Conservation (phyloP, 2,113 vertebrate species). For the Lophura nycthemera region DNA sequence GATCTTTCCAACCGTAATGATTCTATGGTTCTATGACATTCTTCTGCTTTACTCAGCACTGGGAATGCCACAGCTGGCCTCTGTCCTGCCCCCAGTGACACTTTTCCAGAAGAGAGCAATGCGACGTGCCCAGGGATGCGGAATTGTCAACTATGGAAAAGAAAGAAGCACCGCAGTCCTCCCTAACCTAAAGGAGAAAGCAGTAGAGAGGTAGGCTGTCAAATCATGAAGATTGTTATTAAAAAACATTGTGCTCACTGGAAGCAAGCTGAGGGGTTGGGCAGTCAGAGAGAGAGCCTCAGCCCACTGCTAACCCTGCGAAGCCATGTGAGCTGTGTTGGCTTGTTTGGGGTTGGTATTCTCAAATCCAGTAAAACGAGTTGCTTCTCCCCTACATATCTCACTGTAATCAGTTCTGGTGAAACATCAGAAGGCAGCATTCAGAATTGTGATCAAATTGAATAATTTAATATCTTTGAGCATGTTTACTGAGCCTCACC, state of each 20-base stretch:
- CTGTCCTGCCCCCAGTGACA: fast-evolving
- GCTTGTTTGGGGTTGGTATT: not conserved
- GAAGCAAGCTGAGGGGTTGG: not conserved
- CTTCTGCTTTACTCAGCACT: not conserved
- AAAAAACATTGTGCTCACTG: fast-evolving
- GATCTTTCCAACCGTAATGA: too few relatives aligned
- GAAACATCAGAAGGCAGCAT: not conserved
- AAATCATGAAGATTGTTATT: too few relatives aligned
- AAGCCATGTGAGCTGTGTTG: not conserved
- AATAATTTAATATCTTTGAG: slow-evolving; percentile 3
- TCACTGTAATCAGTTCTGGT: not conserved
- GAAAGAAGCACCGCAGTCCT: not conserved
- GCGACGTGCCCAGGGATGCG: not conserved
- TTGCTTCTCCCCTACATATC: not conserved
- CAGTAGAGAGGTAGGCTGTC: not conserved
- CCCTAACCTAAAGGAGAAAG: not conserved
- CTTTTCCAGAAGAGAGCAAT: not conserved
- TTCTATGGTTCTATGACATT: not conserved
- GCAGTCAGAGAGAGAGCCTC: not conserved
- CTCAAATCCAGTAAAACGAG: not conserved
- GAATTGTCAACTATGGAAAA: fast-evolving
- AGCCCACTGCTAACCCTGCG: not conserved
- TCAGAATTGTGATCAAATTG: not conserved
- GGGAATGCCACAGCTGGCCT: not conserved
- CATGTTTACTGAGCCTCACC: not conserved